A percentile compares a stretch with the other conserved stretches of the same genome.
Evolutionary conservation across 2,113 vertebrate genomes (phyloP).

Genomic region (Petrocephalus zakoni): DNA sequence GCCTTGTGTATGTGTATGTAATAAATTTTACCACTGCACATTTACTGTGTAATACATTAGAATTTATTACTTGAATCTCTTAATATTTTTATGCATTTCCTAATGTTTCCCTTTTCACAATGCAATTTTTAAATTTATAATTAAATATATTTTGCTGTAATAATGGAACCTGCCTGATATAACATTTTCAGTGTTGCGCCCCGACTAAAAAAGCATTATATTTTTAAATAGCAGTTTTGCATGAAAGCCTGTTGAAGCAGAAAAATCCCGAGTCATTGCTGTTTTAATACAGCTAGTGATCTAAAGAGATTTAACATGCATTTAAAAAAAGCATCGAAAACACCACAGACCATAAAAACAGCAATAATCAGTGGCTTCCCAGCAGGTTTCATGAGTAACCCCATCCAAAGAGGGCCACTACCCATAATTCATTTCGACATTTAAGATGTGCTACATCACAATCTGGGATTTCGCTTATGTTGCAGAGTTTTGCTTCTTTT

Average conservation of each 20-base stretch:
- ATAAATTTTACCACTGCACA: neutral
- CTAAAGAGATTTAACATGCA: neutral
- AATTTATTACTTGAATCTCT: neutral
- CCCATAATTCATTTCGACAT: conserved; percentile 12
- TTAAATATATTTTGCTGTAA: neutral
- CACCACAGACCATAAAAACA: neutral
- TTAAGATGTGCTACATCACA: conserved; percentile 16
- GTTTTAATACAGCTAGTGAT: neutral
- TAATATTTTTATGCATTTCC: neutral
- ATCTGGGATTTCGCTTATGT: conserved; percentile 10
- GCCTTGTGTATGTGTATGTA: neutral
- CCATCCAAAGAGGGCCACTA: neutral
- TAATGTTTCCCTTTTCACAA: neutral
- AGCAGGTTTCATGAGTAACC: neutral
- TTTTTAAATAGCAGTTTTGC: neutral
- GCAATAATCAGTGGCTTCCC: neutral
- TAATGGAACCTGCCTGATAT: neutral
- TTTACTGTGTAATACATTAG: neutral
- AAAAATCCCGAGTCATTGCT: neutral
- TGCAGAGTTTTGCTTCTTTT: neutral
- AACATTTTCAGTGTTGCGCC: neutral
- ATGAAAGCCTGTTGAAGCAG: neutral
- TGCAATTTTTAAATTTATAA: neutral
- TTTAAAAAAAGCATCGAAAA: neutral
- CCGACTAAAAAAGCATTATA: neutral